Evolutionary conservation across 2,888 invertebrate species (phyloP).

Genomic region (Andrena dorsata): DNA sequence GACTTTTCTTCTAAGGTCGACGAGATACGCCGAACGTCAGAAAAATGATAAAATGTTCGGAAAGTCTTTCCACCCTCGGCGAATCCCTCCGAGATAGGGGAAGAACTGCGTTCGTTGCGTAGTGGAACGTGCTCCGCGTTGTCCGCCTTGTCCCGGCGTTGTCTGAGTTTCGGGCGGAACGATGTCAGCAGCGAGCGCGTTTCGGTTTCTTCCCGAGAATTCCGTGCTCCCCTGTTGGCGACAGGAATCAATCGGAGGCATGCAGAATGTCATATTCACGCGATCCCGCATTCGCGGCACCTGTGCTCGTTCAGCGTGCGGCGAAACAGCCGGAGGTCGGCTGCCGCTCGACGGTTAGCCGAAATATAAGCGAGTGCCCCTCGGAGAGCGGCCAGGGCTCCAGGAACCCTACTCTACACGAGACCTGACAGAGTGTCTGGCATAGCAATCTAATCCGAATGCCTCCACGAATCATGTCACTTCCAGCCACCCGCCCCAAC

Average conservation of each 20-base stretch:
- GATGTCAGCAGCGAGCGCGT: no score
- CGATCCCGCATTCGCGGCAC: not conserved
- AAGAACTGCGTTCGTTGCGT: no score
- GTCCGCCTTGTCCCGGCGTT: no score
- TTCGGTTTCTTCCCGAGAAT: no score
- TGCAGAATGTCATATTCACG: not conserved
- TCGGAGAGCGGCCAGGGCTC: constrained; percentile 9
- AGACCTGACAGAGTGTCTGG: constrained; percentile 51
- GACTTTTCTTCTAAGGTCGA: constrained; percentile 1
- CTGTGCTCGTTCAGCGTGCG: not conserved
- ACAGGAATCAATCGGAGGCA: not conserved
- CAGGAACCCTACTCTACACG: constrained; percentile 25
- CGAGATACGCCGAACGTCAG: not conserved
- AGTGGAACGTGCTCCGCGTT: no score
- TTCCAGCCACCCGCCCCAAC: constrained; percentile 34
- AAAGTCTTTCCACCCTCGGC: not conserved
- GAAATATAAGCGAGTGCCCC: constrained; percentile 16
- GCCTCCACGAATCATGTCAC: constrained; percentile 52
- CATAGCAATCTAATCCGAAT: constrained; percentile 49
- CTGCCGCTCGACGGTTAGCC: not conserved
- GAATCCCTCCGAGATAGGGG: not conserved
- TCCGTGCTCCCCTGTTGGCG: no score
- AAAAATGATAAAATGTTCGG: not conserved
- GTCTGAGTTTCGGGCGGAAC: no score
- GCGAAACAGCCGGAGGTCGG: not conserved